Evolutionary conservation across 2,113 vertebrate species (phyloP).

Genomic region (Melanerpes aurifrons): DNA sequence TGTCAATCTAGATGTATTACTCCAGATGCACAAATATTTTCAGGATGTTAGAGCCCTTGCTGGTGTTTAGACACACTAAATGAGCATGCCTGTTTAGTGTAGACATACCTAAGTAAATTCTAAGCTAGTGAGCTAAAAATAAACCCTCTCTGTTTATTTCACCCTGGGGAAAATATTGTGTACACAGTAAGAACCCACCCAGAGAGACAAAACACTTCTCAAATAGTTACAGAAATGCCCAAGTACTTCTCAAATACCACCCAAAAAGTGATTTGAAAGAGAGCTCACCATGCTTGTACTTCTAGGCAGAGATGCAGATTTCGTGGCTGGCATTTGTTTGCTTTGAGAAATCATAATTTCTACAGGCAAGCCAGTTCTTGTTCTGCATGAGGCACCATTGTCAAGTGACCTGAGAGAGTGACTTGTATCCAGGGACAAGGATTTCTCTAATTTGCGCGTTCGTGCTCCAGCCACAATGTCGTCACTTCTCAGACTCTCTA

Average conservation of each 20-base stretch:
- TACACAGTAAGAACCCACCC: not conserved
- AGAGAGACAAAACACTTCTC: not conserved
- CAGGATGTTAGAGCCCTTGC: not conserved
- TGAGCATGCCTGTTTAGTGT: not conserved
- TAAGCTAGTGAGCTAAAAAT: not conserved
- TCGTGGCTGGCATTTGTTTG: slow-evolving; percentile 71
- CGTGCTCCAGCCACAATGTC: slow-evolving; percentile 22
- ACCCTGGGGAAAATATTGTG: not conserved
- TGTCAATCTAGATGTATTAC: not conserved
- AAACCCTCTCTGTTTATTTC: not conserved
- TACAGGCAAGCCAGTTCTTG: slow-evolving; percentile 51
- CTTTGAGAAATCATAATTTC: slow-evolving; percentile 76
- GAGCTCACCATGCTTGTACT: slow-evolving; percentile 80
- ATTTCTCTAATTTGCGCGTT: slow-evolving; percentile 52
- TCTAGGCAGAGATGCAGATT: slow-evolving; percentile 79
- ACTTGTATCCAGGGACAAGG: slow-evolving; percentile 54
- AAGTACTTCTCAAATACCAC: not conserved
- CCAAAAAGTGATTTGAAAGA: slow-evolving; percentile 27
- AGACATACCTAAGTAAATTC: not conserved
- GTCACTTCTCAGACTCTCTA: slow-evolving; percentile 78
- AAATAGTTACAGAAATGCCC: not conserved
- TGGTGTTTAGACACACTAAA: not conserved
- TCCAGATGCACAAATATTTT: not conserved
- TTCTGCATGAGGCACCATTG: slow-evolving; percentile 23
- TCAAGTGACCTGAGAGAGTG: slow-evolving; percentile 16